Percentiles rank a stretch among this genome's conserved stretches.
phyloP scores from a whole-genome alignment of 2,113 vertebrate species.

The Martes martes region DNA sequence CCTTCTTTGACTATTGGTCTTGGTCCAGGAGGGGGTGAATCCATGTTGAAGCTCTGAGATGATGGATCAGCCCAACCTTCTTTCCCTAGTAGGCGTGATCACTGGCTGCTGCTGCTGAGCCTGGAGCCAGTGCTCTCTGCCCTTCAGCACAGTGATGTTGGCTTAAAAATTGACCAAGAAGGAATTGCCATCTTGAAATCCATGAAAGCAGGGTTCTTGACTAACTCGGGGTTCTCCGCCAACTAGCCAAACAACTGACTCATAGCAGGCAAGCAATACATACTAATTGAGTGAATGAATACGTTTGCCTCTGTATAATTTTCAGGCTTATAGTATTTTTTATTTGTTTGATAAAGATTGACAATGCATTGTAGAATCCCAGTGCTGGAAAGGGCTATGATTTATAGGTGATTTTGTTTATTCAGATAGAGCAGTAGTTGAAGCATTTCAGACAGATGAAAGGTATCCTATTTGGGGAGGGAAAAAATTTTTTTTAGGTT shows the following conservation, averaged over 20 bases:
- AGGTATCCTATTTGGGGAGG: neutral
- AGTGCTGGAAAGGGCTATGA: neutral
- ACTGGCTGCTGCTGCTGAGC: neutral
- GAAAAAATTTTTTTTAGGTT: neutral
- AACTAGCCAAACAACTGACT: neutral
- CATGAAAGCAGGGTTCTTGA: neutral
- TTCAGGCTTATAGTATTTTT: slow-evolving; percentile 8
- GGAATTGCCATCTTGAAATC: neutral
- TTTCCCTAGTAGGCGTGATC: neutral
- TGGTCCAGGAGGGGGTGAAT: neutral
- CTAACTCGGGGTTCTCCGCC: neutral
- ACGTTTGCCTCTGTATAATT: neutral
- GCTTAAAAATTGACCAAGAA: neutral
- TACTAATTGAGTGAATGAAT: neutral
- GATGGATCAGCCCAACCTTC: neutral
- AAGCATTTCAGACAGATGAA: neutral
- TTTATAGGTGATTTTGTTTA: slow-evolving; percentile 10
- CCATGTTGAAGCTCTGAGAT: neutral
- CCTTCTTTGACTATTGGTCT: neutral
- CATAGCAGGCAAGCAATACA: neutral
- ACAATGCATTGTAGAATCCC: neutral
- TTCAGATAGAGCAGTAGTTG: neutral
- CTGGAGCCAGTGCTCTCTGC: neutral
- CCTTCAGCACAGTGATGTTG: neutral
- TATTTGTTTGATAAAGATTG: neutral